phyloP scores from a whole-genome alignment of 2,113 vertebrate genomes.

The Malaclemys terrapin region DNA sequence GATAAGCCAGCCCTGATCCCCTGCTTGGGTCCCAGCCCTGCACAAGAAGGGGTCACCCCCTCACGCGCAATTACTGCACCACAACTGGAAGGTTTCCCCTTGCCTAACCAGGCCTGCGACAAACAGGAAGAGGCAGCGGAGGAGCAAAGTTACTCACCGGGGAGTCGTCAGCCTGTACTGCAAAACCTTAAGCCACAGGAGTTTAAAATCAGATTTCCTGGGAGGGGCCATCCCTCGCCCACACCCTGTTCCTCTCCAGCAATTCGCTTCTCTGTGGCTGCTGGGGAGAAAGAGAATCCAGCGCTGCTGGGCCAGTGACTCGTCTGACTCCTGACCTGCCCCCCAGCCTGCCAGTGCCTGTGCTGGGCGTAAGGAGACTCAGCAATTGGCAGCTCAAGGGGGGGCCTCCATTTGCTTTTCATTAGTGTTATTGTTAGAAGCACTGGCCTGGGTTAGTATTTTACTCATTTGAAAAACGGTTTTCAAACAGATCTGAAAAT shows the following conservation, averaged over 20 bases:
- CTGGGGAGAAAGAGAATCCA: neutral
- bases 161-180: neutral
- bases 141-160: neutral
- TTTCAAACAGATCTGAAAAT: too few species aligned
- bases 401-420: too few species aligned
- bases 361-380: too few species aligned
- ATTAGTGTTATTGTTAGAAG: too few species aligned
- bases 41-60: neutral
- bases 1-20: neutral
- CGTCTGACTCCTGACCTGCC: neutral
- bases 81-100: too few species aligned
- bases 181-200: neutral
- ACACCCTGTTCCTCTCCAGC: neutral
- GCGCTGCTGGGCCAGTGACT: neutral
- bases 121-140: neutral
- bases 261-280: neutral
- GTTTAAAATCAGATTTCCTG: slow-evolving; percentile 7
- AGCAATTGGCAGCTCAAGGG: too few species aligned
- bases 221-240: neutral
- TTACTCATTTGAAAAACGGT: too few species aligned
- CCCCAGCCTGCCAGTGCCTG: too few species aligned
- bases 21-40: neutral
- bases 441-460: too few species aligned
- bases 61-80: neutral
- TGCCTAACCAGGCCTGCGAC: neutral